Evolutionary conservation across 2,113 vertebrate species (phyloP), one percentile per base, ranked within the genome.

Genomic region (Ammodytes dubius): DNA sequence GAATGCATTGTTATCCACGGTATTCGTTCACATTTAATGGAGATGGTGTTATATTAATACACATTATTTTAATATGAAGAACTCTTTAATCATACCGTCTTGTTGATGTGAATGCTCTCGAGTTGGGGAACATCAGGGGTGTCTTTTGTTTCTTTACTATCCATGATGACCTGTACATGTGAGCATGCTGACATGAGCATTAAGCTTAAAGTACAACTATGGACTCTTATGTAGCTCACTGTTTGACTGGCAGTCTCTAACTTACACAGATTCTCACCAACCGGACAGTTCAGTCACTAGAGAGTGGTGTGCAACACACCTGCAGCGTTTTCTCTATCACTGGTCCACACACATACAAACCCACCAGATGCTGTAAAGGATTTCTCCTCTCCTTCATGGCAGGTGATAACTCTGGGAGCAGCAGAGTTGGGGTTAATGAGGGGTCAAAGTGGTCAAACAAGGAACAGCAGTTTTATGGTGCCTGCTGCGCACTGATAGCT

Each of bases 371-470:
- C 87, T 90, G 82, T 77, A 83, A 88, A 91, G 88, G 83, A 89
- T 89, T 89, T 86, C 86, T 87, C 50, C 83, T 69, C 54, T 69
- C 54, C 66, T 66, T 27, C 19, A 74, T 68, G 77, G 72, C 87
- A 84, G 88, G 84, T 76, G 89, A 93, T 95, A 86, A 89, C 74
- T 95, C 85, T 90, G 72, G 11, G 35, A 49, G 61, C 73, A 14
- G 86, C 17, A 46, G 70, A 64, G 73, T 39, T 49, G 81, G 78
- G 94, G 90, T 95, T 94, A 95, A 95, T 95, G 93, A 94, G 93
- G 85, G 95, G 95, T 95, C 94, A 95, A 90, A 91, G 86, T 80
- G 89, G 90, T 88, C 86, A 74, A 85, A 94, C 93, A 93, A 92
- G 89, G 89, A 90, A 91, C 87, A 91, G 75, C 64, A 37, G 79